These are phyloP conservation scores for Myzus persicae DNA, from an alignment of 1,140 invertebrate genomes.

Conservation along the genomic window DNA sequence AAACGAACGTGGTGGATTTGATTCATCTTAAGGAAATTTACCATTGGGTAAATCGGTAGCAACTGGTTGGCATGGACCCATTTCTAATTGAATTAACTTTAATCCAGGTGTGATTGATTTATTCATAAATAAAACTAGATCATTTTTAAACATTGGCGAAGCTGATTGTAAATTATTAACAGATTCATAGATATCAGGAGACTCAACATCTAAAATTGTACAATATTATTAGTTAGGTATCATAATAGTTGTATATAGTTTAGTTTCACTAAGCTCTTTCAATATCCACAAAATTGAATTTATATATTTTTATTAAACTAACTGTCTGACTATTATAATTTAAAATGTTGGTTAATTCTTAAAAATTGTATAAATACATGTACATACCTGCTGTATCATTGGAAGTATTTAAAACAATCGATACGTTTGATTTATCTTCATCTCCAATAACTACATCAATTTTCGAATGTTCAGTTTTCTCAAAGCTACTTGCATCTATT, in stretches of 20 bases:
- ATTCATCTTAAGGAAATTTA: constrained; percentile 10
- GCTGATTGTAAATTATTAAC: constrained; percentile 6
- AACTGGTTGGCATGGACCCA: constrained; percentile 7
- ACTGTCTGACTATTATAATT: neutral
- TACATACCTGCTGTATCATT: neutral
- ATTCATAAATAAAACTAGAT: constrained; percentile 27
- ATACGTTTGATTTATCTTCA: no score
- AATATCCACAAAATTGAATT: neutral
- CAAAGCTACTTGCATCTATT: no score
- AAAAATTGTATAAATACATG: neutral
- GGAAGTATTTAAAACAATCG: no score
- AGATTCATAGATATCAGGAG: constrained; percentile 1
- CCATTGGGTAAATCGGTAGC: constrained; percentile 7
- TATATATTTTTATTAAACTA: neutral
- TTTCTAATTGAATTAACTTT: constrained; percentile 3
- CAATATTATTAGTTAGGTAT: neutral
- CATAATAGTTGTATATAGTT: neutral
- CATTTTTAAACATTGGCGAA: constrained; percentile 8
- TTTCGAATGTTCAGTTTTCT: no score
- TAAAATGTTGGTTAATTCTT: neutral
- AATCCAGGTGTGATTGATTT: neutral
- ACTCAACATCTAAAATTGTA: neutral
- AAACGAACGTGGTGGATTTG: neutral
- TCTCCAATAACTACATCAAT: no score
- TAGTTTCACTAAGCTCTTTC: neutral